A percentile compares a stretch with the other conserved stretches of the same genome.
Evolutionary conservation across 2,113 vertebrate species (phyloP).

Genomic region (Phasianus colchicus): DNA sequence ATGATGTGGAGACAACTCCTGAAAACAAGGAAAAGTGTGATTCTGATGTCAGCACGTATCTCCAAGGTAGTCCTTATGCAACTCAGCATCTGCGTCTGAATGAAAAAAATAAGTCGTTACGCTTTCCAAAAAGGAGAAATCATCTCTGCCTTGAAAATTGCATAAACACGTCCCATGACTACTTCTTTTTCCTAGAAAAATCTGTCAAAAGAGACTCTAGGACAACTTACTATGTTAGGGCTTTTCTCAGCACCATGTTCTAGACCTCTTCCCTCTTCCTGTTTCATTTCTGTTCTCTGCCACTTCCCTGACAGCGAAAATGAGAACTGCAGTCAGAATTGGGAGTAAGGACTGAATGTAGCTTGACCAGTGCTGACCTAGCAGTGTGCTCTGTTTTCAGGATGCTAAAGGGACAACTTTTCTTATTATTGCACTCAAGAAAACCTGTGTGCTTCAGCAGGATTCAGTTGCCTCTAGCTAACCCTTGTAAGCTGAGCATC

Average conservation of each 20-base stretch:
- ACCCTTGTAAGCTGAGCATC: not conserved
- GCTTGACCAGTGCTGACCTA: not conserved
- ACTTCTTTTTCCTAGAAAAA: not conserved
- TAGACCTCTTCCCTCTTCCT: not conserved
- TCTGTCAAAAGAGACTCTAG: not conserved
- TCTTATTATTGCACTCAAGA: not conserved
- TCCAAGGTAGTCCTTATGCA: not conserved
- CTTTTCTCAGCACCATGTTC: rapidly evolving
- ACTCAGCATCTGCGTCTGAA: not conserved
- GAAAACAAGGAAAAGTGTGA: not conserved
- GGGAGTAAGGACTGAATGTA: not conserved
- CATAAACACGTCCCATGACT: not conserved
- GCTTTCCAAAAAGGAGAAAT: not conserved
- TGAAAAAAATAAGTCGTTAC: not conserved
- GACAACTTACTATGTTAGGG: not conserved
- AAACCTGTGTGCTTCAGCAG: not conserved
- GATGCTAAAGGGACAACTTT: not conserved
- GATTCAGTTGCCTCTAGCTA: rapidly evolving
- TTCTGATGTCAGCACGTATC: not conserved
- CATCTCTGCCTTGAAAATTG: not conserved
- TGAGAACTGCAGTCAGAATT: not conserved
- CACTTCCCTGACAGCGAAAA: not conserved
- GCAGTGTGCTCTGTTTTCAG: not conserved
- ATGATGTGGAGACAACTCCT: not conserved
- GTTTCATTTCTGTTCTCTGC: not conserved